Conservation (phyloP, 2,888 invertebrate species). For the Brenthis ino region DNA sequence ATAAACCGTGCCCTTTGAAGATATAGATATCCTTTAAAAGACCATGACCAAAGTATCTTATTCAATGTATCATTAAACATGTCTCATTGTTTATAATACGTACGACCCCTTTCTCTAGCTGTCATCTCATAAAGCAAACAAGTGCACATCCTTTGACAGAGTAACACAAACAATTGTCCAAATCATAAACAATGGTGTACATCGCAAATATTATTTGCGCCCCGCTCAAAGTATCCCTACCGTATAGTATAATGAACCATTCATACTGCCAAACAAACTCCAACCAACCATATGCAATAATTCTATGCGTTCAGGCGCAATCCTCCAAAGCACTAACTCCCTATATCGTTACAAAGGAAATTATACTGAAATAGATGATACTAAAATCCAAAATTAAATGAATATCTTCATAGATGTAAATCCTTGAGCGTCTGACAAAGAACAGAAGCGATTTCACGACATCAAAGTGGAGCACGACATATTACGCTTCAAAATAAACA, state of each 20-base stretch:
- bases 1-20: slow-evolving; percentile 12
- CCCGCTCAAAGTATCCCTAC: slow-evolving; percentile 73
- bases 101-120: slow-evolving; percentile 49
- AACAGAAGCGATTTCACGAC: slow-evolving; percentile 82
- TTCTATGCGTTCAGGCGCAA: slow-evolving; percentile 61
- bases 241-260: slow-evolving; percentile 75
- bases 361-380: slow-evolving; percentile 71
- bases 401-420: slow-evolving; percentile 71
- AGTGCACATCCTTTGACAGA: slow-evolving; percentile 81
- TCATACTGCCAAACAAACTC: slow-evolving; percentile 80
- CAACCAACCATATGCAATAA: slow-evolving; percentile 82
- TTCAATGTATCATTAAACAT: slow-evolving; percentile 36
- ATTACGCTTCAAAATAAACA: slow-evolving; percentile 82
- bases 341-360: slow-evolving; percentile 70
- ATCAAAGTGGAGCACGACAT: slow-evolving; percentile 83
- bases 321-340: slow-evolving; percentile 60
- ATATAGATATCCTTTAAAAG: slow-evolving; percentile 22
- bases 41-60: slow-evolving; percentile 20
- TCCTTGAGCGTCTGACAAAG: slow-evolving; percentile 77
- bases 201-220: slow-evolving; percentile 78
- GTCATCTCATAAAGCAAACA: slow-evolving; percentile 67
- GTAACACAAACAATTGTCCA: slow-evolving; percentile 79
- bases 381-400: slow-evolving; percentile 76
- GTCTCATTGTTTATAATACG: slow-evolving; percentile 58
- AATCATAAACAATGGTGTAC: slow-evolving; percentile 81